Base-by-base conservation (phyloP, 2,888 invertebrate species). In the Patella depressa region DNA sequence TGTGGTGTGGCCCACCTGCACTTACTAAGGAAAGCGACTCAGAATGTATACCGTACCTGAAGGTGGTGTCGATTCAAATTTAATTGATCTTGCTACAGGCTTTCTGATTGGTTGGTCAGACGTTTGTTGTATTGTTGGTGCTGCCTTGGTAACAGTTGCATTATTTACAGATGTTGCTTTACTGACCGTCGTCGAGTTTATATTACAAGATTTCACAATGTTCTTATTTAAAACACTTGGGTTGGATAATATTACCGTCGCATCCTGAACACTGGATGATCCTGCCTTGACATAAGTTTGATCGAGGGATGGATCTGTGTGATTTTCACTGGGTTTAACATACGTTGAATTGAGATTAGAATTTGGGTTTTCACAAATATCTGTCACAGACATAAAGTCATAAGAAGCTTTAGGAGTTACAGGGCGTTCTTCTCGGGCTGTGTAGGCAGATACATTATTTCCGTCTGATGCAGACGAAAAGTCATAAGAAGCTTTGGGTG, bases 61-160 rank as follows among this genome's bases (percentile, higher is more conserved):
- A 19, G 65, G 19, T 12, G 65, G 65, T 12, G 19, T 65, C 0
- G 65, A 12, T 5, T 76, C 78, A 78, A 80, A 78, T 12, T 71
- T 78, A 53, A 78, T 80, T 11, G 80, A 53, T 19, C 80, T 57
- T 17, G 53, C 59, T 45, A 65, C 78, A 73, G 29, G 34, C n/a
- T 72, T 76, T 59, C 57, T 76, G 19, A 34, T 55, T 12, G 71
- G 45, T 17, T 65, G 69, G 5, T 69, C 45, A 34, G 29, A 45
- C 19, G 17, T n/a, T 11, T 29, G 34, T 15, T 24, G 24, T 14
- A 54, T 53, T 12, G 71, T 53, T 15, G 59, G 74, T 17, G 34
- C 74, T 19, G 69, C 19, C 14, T 70, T 76, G n/a, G 73, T 73
- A 9, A 73, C 55, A 53, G 73, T 73, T 24, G 17, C 65, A 65